These are phyloP conservation scores for Heliothis virescens DNA, from an alignment of 1,140 invertebrate genomes.

Conservation along the genomic window DNA sequence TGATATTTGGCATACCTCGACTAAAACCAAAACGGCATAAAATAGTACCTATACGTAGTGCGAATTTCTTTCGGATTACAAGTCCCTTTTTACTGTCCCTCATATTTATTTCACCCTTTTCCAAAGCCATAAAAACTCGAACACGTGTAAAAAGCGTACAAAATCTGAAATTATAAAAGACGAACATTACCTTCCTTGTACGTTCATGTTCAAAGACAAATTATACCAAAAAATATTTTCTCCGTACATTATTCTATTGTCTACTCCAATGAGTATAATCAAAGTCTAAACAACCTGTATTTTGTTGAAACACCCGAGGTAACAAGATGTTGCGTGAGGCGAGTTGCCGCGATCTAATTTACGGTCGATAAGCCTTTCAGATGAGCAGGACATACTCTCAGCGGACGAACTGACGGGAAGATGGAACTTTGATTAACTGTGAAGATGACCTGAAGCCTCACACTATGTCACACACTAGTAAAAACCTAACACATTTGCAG, in stretches of 20 bases:
- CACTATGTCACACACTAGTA: background rate
- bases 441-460: background rate
- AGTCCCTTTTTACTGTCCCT: no score
- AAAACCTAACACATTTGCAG: no score
- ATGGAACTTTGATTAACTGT: background rate
- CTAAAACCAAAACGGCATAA: no score
- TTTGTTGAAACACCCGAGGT: background rate
- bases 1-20: no score
- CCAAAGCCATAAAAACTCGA: no score
- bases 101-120: no score
- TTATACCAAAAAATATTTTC: background rate
- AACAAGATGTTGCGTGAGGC: background rate
- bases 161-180: no score
- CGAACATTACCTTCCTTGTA: background rate
- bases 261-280: background rate
- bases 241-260: background rate
- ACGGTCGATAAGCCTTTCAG: background rate
- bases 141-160: no score
- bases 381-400: background rate
- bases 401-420: background rate
- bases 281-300: background rate
- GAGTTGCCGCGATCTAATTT: constrained; percentile 9
- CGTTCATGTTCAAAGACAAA: background rate
- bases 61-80: no score
- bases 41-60: no score